Evolutionary conservation across 2,797 vertebrate genomes (phyloP), one percentile per base, ranked within the genome.

Genomic region (Spinus pinus): DNA sequence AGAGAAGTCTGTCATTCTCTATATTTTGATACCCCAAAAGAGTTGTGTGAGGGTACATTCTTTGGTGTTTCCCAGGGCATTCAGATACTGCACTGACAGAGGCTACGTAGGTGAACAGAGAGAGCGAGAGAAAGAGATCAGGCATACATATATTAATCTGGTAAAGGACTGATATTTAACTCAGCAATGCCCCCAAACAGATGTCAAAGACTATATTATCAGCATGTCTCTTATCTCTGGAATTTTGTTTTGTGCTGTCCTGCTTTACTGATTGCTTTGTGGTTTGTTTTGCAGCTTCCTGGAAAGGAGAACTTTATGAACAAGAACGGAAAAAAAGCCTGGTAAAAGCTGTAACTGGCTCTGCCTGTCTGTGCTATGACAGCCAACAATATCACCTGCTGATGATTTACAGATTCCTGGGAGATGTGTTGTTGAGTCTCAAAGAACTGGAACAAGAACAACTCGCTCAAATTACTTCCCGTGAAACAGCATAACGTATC

Each of bases 331-430:
- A 95, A 86, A 90, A 88, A 90, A 0, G n/a, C 64, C 74, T 80
- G 81, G 51, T 81, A 62, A 81, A 92, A 82, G 64, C 72, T 60
- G 50, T 72, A 91, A 80, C 69, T 6, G 10, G 33, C 79, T 89
- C 88, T 90, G 88, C 57, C 74, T 85, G 53, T 83, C 75, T 1
- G 0, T 77, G 42, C 20, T 81, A 23, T 77, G 64, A 78, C 81
- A 93, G 86, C 92, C 93, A 95, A 74, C 61, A 89, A 49, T 58
- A 89, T 95, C 80, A 96, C 88, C 88, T 95, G 86, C 86, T 95
- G 90, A 56, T 90, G 81, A 96, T 86, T 96, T 96, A 92, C 80
- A 95, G 94, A 95, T 85, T 91, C 86, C 89, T 83, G 51, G 53
- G 81, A 95, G 77, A 86, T 80, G 69, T 61, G 75, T 53, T 95